These are phyloP conservation scores for Caenorhabditis remanei DNA, from an alignment of 1,140 invertebrate species.

Conservation along the genomic window DNA sequence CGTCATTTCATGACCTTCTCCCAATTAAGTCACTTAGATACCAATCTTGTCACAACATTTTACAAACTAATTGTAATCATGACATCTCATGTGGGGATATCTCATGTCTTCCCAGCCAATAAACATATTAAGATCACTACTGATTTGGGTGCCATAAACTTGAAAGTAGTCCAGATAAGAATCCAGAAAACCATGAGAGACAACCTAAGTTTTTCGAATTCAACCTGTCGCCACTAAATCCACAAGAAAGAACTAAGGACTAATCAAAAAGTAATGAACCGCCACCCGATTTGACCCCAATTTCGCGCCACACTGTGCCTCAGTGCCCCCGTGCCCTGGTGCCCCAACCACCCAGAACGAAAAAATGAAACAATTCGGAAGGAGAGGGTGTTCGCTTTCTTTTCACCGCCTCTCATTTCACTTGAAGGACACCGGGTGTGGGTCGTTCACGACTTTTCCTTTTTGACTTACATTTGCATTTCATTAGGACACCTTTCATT, in stretches of 20 bases:
- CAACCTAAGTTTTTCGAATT: not conserved
- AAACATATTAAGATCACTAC: too few species aligned
- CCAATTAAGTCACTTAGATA: too few species aligned
- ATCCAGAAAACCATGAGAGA: not conserved
- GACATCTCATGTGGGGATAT: not conserved
- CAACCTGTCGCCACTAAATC: slow-evolving; percentile 41
- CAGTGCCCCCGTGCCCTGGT: too few species aligned
- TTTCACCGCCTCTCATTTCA: not conserved
- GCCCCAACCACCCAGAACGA: not conserved
- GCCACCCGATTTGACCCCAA: slow-evolving; percentile 43
- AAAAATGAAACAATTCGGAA: slow-evolving; percentile 44
- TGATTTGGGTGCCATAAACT: not conserved
- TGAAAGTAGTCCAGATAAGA: not conserved
- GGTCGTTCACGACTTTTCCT: not conserved
- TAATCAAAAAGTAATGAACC: slow-evolving; percentile 56
- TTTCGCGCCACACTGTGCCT: slow-evolving; percentile 25
- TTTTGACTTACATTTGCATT: slow-evolving; percentile 55
- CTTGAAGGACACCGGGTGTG: not conserved
- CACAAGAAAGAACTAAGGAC: slow-evolving; percentile 3
- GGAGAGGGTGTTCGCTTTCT: slow-evolving; percentile 33
- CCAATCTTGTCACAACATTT: too few species aligned
- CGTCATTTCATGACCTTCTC: too few species aligned
- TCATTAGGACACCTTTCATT: slow-evolving; percentile 12
- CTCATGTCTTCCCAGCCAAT: not conserved
- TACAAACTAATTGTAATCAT: too few species aligned